A percentile compares a stretch with the other conserved stretches of the same genome.
These are phyloP conservation scores for Drosophila tropicalis DNA, from an alignment of 1,140 invertebrate species.

Conservation along the genomic window DNA sequence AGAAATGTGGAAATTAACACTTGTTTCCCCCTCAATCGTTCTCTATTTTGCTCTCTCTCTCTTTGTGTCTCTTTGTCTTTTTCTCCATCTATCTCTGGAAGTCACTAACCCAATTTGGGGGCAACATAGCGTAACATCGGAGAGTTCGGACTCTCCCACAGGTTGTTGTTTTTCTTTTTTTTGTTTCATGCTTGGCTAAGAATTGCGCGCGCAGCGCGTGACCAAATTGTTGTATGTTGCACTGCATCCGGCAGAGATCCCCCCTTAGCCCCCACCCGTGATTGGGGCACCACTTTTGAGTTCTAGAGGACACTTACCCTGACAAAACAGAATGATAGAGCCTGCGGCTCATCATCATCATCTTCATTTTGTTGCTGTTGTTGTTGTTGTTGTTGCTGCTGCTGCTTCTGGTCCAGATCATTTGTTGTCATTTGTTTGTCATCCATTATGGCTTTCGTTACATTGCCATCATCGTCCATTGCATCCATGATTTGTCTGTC, in stretches of 20 bases:
- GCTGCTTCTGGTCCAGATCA: neutral
- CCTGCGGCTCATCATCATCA: slow-evolving; percentile 39
- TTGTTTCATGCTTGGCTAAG: slow-evolving; percentile 3
- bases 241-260: neutral
- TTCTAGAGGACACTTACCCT: slow-evolving; percentile 35
- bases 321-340: slow-evolving; percentile 47
- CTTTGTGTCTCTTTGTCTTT: neutral
- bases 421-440: neutral
- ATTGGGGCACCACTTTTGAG: neutral
- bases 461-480: neutral
- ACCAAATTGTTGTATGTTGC: slow-evolving; percentile 10
- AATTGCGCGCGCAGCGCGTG: slow-evolving; percentile 6
- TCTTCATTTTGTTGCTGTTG: slow-evolving; percentile 4
- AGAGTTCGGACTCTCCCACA: slow-evolving; percentile 19
- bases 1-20: slow-evolving; percentile 14
- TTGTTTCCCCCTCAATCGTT: neutral
- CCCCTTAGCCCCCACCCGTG: neutral
- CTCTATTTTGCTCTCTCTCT: neutral
- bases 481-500: neutral
- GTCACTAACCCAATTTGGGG: slow-evolving; percentile 21
- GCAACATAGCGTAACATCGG: slow-evolving; percentile 18
- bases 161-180: neutral
- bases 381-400: neutral
- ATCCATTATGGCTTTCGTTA: slow-evolving; percentile 1
- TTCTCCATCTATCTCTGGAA: neutral